These are phyloP conservation scores for Athene noctua DNA, from an alignment of 2,113 vertebrate genomes.

Conservation along the genomic window DNA sequence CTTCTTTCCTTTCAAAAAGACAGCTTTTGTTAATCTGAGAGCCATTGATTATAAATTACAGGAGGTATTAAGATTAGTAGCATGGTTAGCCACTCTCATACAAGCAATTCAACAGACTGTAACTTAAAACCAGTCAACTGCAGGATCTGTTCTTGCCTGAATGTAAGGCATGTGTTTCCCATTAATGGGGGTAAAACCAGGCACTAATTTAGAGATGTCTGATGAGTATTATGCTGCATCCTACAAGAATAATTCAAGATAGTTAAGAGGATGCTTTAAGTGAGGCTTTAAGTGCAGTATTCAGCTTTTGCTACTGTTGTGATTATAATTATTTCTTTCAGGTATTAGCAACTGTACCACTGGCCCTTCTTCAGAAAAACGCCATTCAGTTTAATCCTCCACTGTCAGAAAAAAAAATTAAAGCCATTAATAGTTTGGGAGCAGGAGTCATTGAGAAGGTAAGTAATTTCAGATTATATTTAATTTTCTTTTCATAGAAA, in stretches of 20 bases:
- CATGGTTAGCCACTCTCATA: neutral
- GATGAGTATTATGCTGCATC: neutral
- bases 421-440: constrained; percentile 93
- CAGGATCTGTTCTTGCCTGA: neutral
- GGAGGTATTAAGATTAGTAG: neutral
- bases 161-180: neutral
- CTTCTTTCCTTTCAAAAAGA: neutral
- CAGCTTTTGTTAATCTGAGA: neutral
- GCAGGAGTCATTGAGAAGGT: constrained; percentile 96
- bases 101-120: neutral
- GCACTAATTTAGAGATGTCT: neutral
- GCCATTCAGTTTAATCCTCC: constrained; percentile 88
- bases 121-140: neutral
- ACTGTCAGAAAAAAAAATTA: constrained; percentile 91
- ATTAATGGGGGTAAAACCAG: neutral
- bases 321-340: constrained; percentile 49
- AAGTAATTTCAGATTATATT: neutral
- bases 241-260: neutral
- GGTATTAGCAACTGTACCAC: constrained; percentile 89
- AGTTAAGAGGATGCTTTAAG: neutral
- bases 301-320: neutral
- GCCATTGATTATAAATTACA: neutral
- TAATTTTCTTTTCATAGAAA: neutral
- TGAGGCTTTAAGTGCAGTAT: neutral
- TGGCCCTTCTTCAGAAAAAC: constrained; percentile 92